These are phyloP conservation scores for Drosophila melanogaster DNA, from an alignment of 1,140 invertebrate genomes.

Conservation along the genomic window DNA sequence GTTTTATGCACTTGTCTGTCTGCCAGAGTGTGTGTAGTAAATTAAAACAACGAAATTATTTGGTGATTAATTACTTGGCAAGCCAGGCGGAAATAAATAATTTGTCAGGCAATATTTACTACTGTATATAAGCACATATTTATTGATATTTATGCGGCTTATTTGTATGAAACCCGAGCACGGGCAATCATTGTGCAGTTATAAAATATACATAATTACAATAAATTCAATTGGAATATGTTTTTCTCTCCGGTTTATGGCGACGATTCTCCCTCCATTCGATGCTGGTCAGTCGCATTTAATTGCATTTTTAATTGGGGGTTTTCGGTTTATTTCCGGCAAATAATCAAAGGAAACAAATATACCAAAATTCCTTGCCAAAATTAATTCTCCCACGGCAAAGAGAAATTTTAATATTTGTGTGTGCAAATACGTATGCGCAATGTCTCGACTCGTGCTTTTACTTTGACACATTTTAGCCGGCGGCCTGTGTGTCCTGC, in stretches of 20 bases:
- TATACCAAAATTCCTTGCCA: neutral
- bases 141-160: constrained; percentile 36
- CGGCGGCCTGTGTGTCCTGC: neutral
- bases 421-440: constrained; percentile 4
- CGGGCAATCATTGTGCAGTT: constrained; percentile 23
- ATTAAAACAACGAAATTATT: constrained; percentile 81
- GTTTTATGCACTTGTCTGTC: constrained; percentile 31
- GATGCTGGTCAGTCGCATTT: constrained; percentile 15
- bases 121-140: constrained; percentile 23
- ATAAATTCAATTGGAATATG: constrained; percentile 66
- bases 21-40: constrained; percentile 51
- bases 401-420: constrained; percentile 19
- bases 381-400: neutral
- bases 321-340: constrained; percentile 15
- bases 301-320: constrained; percentile 70
- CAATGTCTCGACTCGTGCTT: neutral
- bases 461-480: neutral
- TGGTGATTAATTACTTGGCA: constrained; percentile 72
- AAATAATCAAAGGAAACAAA: neutral
- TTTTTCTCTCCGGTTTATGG: constrained; percentile 7
- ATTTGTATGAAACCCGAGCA: constrained; percentile 14
- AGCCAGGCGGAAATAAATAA: constrained; percentile 39
- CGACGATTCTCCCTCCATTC: neutral
- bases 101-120: constrained; percentile 57
- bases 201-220: constrained; percentile 53